Evolutionary conservation across 2,888 invertebrate genomes (phyloP), one percentile per base, ranked within the genome.

Genomic region (Heliconius ismenius): DNA sequence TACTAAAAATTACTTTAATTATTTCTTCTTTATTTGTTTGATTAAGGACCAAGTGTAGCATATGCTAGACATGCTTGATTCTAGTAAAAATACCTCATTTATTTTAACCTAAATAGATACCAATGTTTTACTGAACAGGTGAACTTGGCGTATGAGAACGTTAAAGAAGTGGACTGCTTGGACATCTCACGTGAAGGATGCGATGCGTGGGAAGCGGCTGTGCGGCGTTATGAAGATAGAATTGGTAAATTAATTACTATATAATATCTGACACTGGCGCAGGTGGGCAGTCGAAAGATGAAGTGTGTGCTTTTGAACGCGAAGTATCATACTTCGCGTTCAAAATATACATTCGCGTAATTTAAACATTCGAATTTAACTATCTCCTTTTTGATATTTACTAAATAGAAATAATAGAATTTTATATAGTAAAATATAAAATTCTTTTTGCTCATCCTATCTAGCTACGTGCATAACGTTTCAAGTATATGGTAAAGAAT

Each of bases 171-270:
- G 0, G 99, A 99, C 89, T 99, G 99, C 83, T 94, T 99, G 87
- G 99, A 99, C 89, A 98, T 99, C 64, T 97, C 98, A 49, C 98
- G 98, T 83, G 99, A 99, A 89, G 99, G 99, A 0, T 96, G 97
- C 75, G 99, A 99, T 86, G 97, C 98, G 2, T 99, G 99, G 99
- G 99, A 99, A 86, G 99, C 99, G 2, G 99, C 99, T 18, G 98
- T 98, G 18, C 97, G 98, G 78, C 96, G 99, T 69, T 99, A 99
- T 90, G 99, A 99, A 90, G 99, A 99, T 86, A 96, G 99, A 79
- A 99, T 99, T 81, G 99, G 95, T 95, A 84, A 81, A 70, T 28
- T 54, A 54, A 49, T 9, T 58, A 58, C 54, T 54, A 54, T 54
- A n/a, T n/a, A 58, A 58, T 10, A 58, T n/a, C 21, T n/a, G 49